These are phyloP conservation scores for Chloroceryle inda DNA, from an alignment of 2,797 vertebrate species.

Conservation along the genomic window DNA sequence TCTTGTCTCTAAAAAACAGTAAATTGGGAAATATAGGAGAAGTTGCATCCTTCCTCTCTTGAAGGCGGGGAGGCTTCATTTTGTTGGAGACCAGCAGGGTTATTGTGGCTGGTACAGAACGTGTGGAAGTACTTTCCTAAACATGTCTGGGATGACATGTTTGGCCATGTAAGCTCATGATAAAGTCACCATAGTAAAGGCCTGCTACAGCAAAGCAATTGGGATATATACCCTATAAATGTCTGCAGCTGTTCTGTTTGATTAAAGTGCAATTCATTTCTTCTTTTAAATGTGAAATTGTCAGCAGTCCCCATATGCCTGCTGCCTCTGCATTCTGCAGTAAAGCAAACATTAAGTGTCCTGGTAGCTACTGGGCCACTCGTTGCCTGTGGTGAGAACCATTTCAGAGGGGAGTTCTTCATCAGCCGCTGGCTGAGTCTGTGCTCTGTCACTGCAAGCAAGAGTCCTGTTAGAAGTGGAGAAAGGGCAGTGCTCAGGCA, in stretches of 20 bases:
- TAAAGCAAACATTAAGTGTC: rapidly evolving
- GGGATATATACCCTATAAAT: background rate
- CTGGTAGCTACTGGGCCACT: background rate
- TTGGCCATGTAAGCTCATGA: background rate
- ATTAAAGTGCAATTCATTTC: background rate
- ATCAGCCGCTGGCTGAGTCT: background rate
- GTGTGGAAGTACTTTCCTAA: background rate
- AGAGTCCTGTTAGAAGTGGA: background rate
- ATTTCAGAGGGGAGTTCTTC: background rate
- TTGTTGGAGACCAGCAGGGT: background rate
- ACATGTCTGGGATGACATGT: background rate
- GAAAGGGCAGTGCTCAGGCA: background rate
- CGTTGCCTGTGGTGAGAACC: background rate
- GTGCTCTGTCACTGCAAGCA: background rate
- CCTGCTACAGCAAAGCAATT: background rate
- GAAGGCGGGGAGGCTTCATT: background rate
- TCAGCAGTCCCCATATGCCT: background rate
- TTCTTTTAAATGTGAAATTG: background rate
- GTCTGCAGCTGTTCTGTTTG: background rate
- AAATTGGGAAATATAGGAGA: background rate
- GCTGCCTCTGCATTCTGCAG: background rate
- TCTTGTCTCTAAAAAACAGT: background rate
- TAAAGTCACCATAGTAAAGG: background rate
- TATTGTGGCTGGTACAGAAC: background rate
- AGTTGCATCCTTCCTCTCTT: background rate